A percentile compares a stretch with the other conserved stretches of the same genome.
phyloP scores from a whole-genome alignment of 2,888 invertebrate species.

The Tetragonisca angustula region DNA sequence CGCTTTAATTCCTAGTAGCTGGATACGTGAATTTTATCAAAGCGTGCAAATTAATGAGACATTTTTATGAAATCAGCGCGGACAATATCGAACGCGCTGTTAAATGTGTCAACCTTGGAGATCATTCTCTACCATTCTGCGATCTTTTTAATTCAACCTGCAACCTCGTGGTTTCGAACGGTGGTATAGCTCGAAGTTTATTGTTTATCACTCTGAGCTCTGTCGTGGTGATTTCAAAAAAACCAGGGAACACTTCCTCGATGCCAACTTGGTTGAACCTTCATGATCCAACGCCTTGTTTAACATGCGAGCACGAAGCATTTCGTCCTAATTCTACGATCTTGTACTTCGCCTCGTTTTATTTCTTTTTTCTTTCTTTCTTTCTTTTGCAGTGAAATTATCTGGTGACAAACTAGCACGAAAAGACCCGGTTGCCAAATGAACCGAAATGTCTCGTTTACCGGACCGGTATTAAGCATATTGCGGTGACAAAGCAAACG shows the following conservation, averaged over 20 bases:
- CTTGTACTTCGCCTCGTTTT: background rate
- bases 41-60: too few relatives aligned
- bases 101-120: background rate
- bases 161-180: background rate
- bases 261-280: background rate
- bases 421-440: conserved; percentile 10
- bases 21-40: background rate
- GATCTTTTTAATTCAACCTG: background rate
- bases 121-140: background rate
- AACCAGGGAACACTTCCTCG: conserved; percentile 4
- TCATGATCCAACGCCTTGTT: background rate
- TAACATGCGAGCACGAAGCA: background rate
- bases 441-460: background rate
- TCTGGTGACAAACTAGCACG: background rate
- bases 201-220: background rate
- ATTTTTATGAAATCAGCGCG: background rate
- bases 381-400: background rate
- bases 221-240: conserved; percentile 3
- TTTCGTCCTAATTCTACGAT: conserved; percentile 34
- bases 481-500: background rate
- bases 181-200: background rate
- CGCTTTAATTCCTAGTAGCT: background rate
- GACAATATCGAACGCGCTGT: background rate
- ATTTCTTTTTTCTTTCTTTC: too few relatives aligned
- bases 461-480: conserved; percentile 5